A percentile compares a stretch with the other conserved stretches of the same genome.
phyloP scores from a whole-genome alignment of 1,140 invertebrate genomes.

The Andrena cerasifolii region DNA sequence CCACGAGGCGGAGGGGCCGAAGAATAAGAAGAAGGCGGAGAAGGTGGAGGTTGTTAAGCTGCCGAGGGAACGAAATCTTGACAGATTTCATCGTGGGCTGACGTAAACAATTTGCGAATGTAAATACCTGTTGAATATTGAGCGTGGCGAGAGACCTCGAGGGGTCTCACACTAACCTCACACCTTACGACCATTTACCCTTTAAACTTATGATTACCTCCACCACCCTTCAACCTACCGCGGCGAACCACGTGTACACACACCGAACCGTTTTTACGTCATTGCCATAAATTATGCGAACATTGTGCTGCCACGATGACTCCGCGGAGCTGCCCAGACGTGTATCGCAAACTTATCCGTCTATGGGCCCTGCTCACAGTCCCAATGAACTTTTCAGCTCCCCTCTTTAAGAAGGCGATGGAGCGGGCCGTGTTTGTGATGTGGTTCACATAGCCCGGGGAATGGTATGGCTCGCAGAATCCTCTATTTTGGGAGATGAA shows the following conservation, averaged over 20 bases:
- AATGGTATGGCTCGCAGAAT: neutral
- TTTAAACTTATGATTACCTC: slow-evolving; percentile 76
- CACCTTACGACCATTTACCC: slow-evolving; percentile 76
- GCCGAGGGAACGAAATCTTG: slow-evolving; percentile 74
- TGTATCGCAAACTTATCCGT: slow-evolving; percentile 36
- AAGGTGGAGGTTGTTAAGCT: slow-evolving; percentile 64
- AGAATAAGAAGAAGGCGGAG: slow-evolving; percentile 1
- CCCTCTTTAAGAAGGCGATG: slow-evolving; percentile 6
- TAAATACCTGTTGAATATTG: slow-evolving; percentile 81
- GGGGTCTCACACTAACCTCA: slow-evolving; percentile 69
- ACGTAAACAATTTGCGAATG: slow-evolving; percentile 82
- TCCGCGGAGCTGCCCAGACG: slow-evolving; percentile 41
- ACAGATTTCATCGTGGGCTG: slow-evolving; percentile 80
- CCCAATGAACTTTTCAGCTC: slow-evolving; percentile 44
- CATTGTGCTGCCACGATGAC: slow-evolving; percentile 56
- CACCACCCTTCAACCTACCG: slow-evolving; percentile 60
- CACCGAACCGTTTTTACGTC: slow-evolving; percentile 63
- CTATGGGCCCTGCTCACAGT: slow-evolving; percentile 43
- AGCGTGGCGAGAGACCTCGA: slow-evolving; percentile 68
- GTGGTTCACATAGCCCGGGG: neutral
- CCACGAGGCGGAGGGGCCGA: neutral
- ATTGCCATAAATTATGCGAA: slow-evolving; percentile 75
- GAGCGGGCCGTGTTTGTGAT: neutral
- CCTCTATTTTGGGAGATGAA: neutral
- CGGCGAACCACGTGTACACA: slow-evolving; percentile 23